Conservation (phyloP, 1,140 invertebrate genomes). For the Solen grandis region DNA sequence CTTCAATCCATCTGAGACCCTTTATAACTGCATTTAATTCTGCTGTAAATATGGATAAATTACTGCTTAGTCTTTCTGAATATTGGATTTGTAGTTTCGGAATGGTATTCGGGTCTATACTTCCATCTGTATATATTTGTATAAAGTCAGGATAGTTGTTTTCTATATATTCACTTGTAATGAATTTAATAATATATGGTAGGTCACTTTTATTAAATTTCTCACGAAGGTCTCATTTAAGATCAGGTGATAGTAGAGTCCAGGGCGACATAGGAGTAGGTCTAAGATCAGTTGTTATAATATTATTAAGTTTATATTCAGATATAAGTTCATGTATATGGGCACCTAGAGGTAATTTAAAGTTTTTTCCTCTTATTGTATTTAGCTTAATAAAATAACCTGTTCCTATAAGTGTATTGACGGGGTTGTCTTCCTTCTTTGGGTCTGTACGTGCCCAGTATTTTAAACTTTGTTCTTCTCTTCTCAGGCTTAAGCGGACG, state of each 20-base stretch:
- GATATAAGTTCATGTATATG: background rate
- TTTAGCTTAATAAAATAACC: background rate
- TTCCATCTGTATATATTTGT: slow-evolving; percentile 29
- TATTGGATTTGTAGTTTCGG: too few species aligned
- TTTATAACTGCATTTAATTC: background rate
- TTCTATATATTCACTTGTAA: too few species aligned
- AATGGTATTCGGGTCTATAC: background rate
- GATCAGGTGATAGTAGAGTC: background rate
- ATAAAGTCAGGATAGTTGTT: too few species aligned
- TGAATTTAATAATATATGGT: too few species aligned
- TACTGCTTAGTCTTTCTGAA: background rate
- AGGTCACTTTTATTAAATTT: too few species aligned
- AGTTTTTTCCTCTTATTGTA: too few species aligned
- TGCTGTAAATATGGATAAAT: slow-evolving; percentile 12
- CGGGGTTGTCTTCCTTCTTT: background rate
- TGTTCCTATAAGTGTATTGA: too few species aligned
- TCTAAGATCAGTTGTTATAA: background rate
- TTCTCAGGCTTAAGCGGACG: too few species aligned
- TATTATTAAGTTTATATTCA: too few species aligned
- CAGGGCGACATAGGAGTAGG: background rate
- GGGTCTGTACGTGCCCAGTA: background rate
- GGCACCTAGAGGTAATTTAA: background rate
- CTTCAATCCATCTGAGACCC: background rate
- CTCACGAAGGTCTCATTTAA: too few species aligned
- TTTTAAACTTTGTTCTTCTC: background rate